Evolutionary conservation across 2,888 invertebrate species (phyloP), one percentile per base, ranked within the genome.

Genomic region (Drosophila macrospina): DNA sequence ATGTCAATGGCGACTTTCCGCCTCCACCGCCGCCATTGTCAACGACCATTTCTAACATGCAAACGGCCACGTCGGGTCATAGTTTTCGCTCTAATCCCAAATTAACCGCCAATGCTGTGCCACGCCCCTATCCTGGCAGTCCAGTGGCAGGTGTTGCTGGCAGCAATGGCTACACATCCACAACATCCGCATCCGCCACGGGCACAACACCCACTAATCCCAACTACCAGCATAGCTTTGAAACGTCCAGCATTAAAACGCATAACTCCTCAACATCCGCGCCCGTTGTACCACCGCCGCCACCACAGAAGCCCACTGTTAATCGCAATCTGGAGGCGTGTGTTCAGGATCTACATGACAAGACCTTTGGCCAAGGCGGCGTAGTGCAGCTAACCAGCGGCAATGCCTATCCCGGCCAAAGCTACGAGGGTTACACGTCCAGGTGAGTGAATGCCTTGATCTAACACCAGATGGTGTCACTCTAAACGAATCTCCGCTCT

Each of bases 361-460:
- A 92, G 71, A 92, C 92, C 57, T 92, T 91, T 65, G 92, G 92
- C 20, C 91, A 91, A 47, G 91, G 91, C 54, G 91, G 91, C 11
- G 88, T 92, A 10, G 88, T 91, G 26, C 90, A 91, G 59, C 75
- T 91, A 32, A 90, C 91, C 24, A 68, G 78, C 7, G 83, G 83
- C 55, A 78, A 60, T 59, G 84, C 89, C 32, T 90, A 91, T 79
- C 91, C 92, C 26, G 91, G 91, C 28, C 91, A 91, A 76, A 94
- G 93, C 74, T 95, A 95, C 84, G 95, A 95, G 84, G 95, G 95
- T 55, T 95, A 94, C 84, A 95, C 95, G 11, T 94, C 94, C 55
- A 94, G 94, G 95, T 95, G 75, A 93, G 93, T 52, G 13, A 16
- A 8, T 5, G 1, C n/a, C 8, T 11, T 16, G 15, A 1, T 3